Evolutionary conservation across 1,140 invertebrate genomes (phyloP).

Genomic region (Ridgeia piscesae): DNA sequence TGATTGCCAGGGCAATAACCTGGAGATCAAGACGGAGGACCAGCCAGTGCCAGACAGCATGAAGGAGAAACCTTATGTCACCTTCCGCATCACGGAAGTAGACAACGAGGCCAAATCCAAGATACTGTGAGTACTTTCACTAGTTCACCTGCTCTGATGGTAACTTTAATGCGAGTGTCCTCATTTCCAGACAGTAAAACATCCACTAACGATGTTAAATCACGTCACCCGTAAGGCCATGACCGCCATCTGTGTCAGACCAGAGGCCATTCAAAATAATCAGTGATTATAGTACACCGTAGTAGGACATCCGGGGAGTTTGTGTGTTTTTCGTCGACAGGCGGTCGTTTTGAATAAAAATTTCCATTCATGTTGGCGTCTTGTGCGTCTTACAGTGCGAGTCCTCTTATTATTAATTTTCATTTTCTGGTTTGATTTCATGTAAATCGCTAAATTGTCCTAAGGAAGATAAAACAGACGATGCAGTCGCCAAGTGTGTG

Average conservation of each 20-base stretch:
- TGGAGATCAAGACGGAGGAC: slow-evolving; percentile 41
- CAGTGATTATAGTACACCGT: neutral
- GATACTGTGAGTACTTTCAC: slow-evolving; percentile 41
- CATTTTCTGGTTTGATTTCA: no score
- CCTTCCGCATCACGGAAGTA: slow-evolving; percentile 48
- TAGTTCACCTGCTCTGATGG: neutral
- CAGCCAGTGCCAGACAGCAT: slow-evolving; percentile 49
- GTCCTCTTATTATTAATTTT: no score
- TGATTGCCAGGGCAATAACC: slow-evolving; percentile 42
- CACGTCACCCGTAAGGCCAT: neutral
- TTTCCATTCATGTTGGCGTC: no score
- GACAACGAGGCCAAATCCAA: slow-evolving; percentile 47
- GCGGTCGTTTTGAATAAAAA: no score
- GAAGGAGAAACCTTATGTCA: slow-evolving; percentile 33
- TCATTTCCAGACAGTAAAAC: neutral
- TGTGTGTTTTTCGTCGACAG: no score
- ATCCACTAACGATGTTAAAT: neutral
- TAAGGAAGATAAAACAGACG: no score
- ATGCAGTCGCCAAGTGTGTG: no score
- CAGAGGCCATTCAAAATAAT: neutral
- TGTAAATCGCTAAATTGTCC: no score
- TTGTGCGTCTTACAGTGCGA: no score
- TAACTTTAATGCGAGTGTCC: neutral
- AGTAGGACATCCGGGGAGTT: neutral
- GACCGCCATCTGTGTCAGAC: neutral